These are phyloP conservation scores for Isichthys henryi DNA, from an alignment of 2,113 vertebrate genomes.

Conservation along the genomic window DNA sequence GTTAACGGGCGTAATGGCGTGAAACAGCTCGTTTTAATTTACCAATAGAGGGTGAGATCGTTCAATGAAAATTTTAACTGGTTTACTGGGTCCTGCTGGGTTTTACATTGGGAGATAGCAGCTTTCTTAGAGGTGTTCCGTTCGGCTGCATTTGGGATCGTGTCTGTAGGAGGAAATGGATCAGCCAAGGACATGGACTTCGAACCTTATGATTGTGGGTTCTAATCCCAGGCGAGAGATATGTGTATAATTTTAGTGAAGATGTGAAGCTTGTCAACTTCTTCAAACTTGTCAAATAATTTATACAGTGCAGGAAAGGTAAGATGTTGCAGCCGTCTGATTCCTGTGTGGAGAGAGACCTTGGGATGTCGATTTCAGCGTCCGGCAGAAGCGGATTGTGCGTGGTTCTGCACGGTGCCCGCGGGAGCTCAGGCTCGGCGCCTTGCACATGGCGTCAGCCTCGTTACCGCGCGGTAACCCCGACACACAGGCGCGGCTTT, in stretches of 20 bases:
- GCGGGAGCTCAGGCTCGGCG: neutral
- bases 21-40: neutral
- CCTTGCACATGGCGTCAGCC: neutral
- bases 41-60: neutral
- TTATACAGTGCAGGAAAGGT: neutral
- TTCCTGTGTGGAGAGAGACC: neutral
- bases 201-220: neutral
- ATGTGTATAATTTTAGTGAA: neutral
- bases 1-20: neutral
- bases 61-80: neutral
- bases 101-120: neutral
- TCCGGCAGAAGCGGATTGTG: neutral
- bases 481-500: neutral
- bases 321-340: neutral
- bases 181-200: neutral
- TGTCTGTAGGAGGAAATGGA: neutral
- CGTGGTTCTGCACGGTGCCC: neutral
- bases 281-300: neutral
- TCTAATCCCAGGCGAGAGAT: neutral
- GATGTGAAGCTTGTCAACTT: neutral
- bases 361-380: neutral
- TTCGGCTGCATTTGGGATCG: neutral
- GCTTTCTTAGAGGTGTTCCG: neutral
- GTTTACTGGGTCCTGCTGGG: neutral
- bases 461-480: neutral